A percentile compares a stretch with the other conserved stretches of the same genome.
phyloP scores from a whole-genome alignment of 2,888 invertebrate genomes.

The Agrypnus murinus region DNA sequence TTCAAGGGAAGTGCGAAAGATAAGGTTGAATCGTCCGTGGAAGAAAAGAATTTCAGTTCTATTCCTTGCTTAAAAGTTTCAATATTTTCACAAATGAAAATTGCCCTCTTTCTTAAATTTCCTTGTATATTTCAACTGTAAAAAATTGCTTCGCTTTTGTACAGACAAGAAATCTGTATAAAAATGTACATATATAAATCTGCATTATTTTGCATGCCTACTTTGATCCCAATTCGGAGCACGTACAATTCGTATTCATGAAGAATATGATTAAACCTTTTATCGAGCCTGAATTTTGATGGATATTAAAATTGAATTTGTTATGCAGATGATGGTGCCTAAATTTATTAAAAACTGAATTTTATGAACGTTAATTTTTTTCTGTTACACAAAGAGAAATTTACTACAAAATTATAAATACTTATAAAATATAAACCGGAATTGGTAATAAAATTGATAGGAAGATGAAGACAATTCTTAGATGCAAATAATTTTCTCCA shows the following conservation, averaged over 20 bases:
- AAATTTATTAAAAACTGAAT: constrained; percentile 48
- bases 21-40: neutral
- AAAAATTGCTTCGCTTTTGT: constrained; percentile 24
- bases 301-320: constrained; percentile 52
- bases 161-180: constrained; percentile 31
- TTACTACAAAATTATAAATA: no score
- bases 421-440: no score
- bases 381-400: no score
- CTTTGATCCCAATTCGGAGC: constrained; percentile 45
- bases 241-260: constrained; percentile 53
- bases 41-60: constrained; percentile 6
- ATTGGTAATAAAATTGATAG: no score
- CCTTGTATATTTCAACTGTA: constrained; percentile 13
- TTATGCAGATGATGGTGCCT: constrained; percentile 46
- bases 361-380: constrained; percentile 42
- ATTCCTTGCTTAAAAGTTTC: constrained; percentile 1
- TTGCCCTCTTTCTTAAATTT: constrained; percentile 16
- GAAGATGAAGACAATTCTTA: no score
- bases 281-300: constrained; percentile 51
- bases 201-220: constrained; percentile 47
- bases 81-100: constrained; percentile 23
- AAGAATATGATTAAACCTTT: constrained; percentile 53
- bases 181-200: constrained; percentile 46
- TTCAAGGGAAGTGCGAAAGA: neutral
- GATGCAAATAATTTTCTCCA: no score